These are phyloP conservation scores for Tenrec ecaudatus DNA, from an alignment of 2,113 vertebrate species.

Conservation along the genomic window DNA sequence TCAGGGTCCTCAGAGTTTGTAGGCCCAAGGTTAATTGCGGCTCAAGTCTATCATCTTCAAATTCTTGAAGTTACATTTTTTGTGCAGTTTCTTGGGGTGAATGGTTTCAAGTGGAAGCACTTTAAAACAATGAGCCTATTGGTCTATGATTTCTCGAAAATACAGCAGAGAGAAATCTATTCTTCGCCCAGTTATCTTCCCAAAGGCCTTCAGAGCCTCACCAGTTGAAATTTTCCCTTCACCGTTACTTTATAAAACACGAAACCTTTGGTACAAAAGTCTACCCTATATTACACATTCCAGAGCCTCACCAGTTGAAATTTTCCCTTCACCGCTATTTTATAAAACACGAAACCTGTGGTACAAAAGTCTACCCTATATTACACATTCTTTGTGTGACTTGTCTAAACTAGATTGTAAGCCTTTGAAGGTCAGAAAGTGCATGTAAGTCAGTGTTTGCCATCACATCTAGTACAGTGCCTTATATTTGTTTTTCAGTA, in stretches of 20 bases:
- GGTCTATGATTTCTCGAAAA: constrained; percentile 44
- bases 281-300: constrained; percentile 49
- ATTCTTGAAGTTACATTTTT: background rate
- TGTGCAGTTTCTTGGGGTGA: constrained; percentile 21
- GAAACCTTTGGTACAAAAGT: constrained; percentile 30
- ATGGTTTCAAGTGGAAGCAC: background rate
- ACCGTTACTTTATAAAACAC: background rate
- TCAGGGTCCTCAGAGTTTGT: background rate
- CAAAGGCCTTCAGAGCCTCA: constrained; percentile 39
- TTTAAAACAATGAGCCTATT: constrained; percentile 4
- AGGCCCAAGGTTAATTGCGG: background rate
- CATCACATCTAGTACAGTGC: constrained; percentile 67
- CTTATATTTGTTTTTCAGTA: constrained; percentile 63
- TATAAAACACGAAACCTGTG: background rate
- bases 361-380: constrained; percentile 48
- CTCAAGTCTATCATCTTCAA: constrained; percentile 20
- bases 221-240: constrained; percentile 45
- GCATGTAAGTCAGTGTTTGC: constrained; percentile 55
- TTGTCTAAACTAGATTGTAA: constrained; percentile 71
- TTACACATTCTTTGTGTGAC: constrained; percentile 60
- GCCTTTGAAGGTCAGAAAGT: constrained; percentile 70
- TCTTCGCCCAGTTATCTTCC: constrained; percentile 31
- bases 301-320: constrained; percentile 44
- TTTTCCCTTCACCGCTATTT: constrained; percentile 33
- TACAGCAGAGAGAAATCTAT: constrained; percentile 44